Base-by-base conservation (phyloP, 2,888 invertebrate species). In the Camptogramma bilineatum region DNA sequence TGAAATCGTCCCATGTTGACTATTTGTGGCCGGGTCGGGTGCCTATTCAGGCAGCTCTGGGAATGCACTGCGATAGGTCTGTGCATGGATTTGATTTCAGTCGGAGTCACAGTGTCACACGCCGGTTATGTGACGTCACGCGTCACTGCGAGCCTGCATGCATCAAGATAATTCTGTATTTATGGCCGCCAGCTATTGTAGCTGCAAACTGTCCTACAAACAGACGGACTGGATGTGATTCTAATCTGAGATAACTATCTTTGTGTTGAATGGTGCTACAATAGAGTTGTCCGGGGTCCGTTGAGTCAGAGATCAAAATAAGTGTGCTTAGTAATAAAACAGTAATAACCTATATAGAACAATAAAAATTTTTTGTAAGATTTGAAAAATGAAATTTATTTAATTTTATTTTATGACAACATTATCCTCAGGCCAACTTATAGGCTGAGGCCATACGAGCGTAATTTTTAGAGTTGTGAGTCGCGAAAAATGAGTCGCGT, bases 131-230 rank as follows among this genome's bases (percentile, higher is more conserved):
- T 28, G 51, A 57, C 56, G 52, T 50, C 63, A 58, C 18, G 44
- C 50, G 50, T 39, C 57, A 53, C 39, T 47, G 21, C 28, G 18
- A 13, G 52, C 55, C 21, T 31, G 39, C 34, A 31, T 52, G 39
- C 53, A n/a, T 60, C 51, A 39, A 54, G 60, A 60, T 61, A 59
- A 46, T 28, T 51, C 54, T 28, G 61, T 58, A 67, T 61, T 61
- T 63, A 61, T 61, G 39, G 31, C 53, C n/a, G 24, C 8, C 46
- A 24, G 46, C 48, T 62, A 53, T 53, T 62, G 58, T 58, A 44
- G 46, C 13, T 39, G 34, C 34, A 13, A 39, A 39, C 34, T 39
- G 28, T 28, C 1, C 19, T 46, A 52, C 42, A 42, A 44, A 48
- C 31, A 48, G 19, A 50, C n/a, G 7, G 13, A 19, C 28, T 52